phyloP scores from a whole-genome alignment of 2,888 invertebrate species.

The Rhingia rostrata region DNA sequence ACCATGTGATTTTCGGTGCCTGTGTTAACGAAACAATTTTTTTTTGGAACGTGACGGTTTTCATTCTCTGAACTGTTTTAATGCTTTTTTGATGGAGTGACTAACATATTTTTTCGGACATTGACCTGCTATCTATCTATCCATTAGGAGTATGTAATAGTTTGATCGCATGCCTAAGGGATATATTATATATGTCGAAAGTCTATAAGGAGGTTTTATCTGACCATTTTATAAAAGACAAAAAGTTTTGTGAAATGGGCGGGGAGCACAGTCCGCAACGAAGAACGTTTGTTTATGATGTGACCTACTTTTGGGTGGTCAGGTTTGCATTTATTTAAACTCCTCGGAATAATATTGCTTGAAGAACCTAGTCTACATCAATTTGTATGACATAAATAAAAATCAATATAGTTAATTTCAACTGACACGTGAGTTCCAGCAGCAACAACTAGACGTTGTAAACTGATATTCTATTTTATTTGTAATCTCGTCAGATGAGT shows the following conservation, averaged over 20 bases:
- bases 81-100: conserved; percentile 12
- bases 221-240: not conserved
- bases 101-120: conserved; percentile 25
- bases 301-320: conserved; percentile 1
- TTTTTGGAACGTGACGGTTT: conserved; percentile 8
- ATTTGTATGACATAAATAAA: too few relatives aligned
- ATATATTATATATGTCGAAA: not conserved
- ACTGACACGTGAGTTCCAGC: too few relatives aligned
- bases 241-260: conserved; percentile 2
- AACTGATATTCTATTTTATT: too few relatives aligned
- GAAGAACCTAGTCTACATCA: not conserved
- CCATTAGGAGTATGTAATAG: conserved; percentile 10
- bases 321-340: not conserved
- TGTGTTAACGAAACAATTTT: conserved; percentile 28
- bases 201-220: not conserved
- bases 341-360: not conserved
- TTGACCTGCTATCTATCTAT: conserved; percentile 21
- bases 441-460: too few relatives aligned
- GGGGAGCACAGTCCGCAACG: not conserved
- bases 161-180: conserved; percentile 13
- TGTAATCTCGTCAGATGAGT: too few relatives aligned
- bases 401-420: too few relatives aligned
- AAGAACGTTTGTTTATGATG: not conserved
- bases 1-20: conserved; percentile 11
- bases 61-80: not conserved